Evolutionary conservation across 2,113 vertebrate species (phyloP).

Genomic region (Marmota monax): DNA sequence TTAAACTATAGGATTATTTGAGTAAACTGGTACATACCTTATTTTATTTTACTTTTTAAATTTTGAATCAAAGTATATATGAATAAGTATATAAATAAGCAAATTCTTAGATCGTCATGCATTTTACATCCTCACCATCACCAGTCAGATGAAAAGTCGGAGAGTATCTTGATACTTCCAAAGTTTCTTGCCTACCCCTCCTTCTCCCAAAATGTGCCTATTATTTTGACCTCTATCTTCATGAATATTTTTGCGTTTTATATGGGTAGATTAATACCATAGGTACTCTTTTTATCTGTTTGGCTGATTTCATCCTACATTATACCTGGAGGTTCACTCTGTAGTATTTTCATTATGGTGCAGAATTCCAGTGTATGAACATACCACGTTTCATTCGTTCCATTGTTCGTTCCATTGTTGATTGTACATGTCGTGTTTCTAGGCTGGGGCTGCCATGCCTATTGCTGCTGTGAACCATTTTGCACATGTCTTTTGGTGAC

Average conservation of each 20-base stretch:
- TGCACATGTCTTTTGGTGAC: fast-evolving
- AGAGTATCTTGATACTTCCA: background rate
- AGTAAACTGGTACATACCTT: background rate
- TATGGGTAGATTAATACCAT: fast-evolving
- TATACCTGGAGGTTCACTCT: background rate
- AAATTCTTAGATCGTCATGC: fast-evolving
- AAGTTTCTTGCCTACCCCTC: background rate
- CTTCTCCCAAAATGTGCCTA: background rate
- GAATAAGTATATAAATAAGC: too few species aligned
- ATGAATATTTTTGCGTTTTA: background rate
- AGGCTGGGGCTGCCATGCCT: background rate
- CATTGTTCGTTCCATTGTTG: background rate
- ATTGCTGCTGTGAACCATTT: background rate
- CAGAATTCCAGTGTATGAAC: background rate
- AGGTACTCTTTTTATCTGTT: background rate
- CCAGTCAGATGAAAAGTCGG: background rate
- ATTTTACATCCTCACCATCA: background rate
- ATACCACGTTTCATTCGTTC: background rate
- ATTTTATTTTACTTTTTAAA: background rate
- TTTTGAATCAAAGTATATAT: background rate
- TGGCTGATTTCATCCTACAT: background rate
- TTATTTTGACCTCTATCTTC: background rate
- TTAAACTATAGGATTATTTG: background rate
- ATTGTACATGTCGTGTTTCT: background rate
- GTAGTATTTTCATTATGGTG: too few species aligned